Percentiles rank a stretch among this genome's conserved stretches.
Evolutionary conservation across 2,113 vertebrate species (phyloP).

Genomic region (Poecilia latipinna): DNA sequence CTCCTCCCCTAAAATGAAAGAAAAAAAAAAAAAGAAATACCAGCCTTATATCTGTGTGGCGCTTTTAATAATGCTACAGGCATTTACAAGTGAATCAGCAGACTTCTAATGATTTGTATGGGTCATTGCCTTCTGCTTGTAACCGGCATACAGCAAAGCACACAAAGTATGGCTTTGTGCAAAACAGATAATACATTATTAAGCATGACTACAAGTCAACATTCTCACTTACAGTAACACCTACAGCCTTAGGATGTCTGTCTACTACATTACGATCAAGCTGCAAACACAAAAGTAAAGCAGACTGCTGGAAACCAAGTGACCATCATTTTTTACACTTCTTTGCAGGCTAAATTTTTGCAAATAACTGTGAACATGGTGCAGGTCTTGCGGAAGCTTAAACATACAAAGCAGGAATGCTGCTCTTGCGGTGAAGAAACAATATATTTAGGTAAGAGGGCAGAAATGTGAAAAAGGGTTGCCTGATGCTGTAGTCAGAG

Average conservation of each 20-base stretch:
- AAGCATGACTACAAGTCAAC: not conserved
- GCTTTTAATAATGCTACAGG: constrained; percentile 1
- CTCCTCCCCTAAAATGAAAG: constrained; percentile 20
- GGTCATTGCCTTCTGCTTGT: constrained; percentile 5
- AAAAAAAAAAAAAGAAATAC: not conserved
- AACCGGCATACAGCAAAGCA: not conserved
- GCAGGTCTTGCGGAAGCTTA: not conserved
- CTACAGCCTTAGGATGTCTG: not conserved
- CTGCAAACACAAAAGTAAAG: not conserved
- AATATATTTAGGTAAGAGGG: not conserved
- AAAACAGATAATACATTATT: not conserved
- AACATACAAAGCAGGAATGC: not conserved
- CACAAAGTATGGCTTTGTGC: not conserved
- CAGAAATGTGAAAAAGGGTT: not conserved
- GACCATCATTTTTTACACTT: not conserved
- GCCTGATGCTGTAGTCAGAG: constrained; percentile 8
- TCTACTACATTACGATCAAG: constrained; percentile 3
- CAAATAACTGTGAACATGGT: not conserved
- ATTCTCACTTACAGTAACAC: not conserved
- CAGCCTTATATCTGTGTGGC: constrained; percentile 12
- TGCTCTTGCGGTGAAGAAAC: not conserved
- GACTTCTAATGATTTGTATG: constrained; percentile 5
- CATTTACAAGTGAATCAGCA: constrained; percentile 11
- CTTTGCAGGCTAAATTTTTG: not conserved
- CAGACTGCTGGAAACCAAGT: constrained; percentile 8